Evolutionary conservation across 2,888 invertebrate genomes (phyloP).

Genomic region (Thumatha senex): DNA sequence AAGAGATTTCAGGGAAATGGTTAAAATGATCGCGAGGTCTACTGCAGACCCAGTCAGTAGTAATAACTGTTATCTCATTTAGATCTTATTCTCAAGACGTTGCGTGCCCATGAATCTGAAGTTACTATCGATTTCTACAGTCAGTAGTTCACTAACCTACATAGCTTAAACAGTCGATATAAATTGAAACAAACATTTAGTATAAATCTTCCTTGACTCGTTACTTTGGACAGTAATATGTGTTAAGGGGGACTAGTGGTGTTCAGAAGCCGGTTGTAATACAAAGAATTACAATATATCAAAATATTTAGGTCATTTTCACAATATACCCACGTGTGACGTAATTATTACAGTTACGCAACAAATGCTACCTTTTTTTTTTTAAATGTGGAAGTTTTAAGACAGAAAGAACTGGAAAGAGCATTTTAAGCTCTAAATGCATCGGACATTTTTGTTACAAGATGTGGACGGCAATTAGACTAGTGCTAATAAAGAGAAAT

Average conservation of each 20-base stretch:
- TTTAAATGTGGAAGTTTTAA: too few relatives aligned
- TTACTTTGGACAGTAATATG: constrained; percentile 30
- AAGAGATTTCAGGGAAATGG: too few relatives aligned
- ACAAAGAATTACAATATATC: neutral
- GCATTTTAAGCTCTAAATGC: too few relatives aligned
- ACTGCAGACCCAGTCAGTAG: neutral
- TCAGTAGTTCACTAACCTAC: constrained; percentile 36
- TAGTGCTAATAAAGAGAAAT: too few relatives aligned
- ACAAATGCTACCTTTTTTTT: too few relatives aligned
- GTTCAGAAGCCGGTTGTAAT: neutral
- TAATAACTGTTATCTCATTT: constrained; percentile 4
- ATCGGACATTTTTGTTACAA: too few relatives aligned
- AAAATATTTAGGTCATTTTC: neutral
- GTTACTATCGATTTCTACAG: constrained; percentile 4
- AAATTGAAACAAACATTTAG: constrained; percentile 27
- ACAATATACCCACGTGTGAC: neutral
- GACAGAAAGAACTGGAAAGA: too few relatives aligned
- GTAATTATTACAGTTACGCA: neutral
- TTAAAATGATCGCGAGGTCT: too few relatives aligned
- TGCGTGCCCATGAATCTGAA: constrained; percentile 24
- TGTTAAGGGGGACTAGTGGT: constrained; percentile 11
- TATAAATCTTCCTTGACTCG: constrained; percentile 32
- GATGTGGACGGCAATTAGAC: too few relatives aligned
- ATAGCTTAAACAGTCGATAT: constrained; percentile 23
- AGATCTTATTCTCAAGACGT: constrained; percentile 14